A percentile compares a stretch with the other conserved stretches of the same genome.
phyloP scores from a whole-genome alignment of 1,140 invertebrate species.

The Pogonus chalceus region DNA sequence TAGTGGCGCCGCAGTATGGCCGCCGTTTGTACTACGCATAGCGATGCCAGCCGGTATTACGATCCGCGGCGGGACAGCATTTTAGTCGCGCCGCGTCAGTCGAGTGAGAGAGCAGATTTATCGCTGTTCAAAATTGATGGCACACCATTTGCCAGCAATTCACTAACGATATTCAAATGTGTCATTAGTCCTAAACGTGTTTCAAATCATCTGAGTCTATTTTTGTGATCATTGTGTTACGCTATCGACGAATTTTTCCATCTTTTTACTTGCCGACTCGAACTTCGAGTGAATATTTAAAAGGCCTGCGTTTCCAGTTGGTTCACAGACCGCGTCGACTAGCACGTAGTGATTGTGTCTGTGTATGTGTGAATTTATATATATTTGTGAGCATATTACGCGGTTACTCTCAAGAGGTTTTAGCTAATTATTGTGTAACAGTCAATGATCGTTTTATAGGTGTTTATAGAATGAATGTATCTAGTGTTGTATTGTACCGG shows the following conservation, averaged over 20 bases:
- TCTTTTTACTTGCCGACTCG: not conserved
- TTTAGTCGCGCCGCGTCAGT: not conserved
- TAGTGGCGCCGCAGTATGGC: not conserved
- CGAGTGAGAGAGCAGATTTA: not conserved
- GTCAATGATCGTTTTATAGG: not conserved
- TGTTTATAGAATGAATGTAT: not conserved
- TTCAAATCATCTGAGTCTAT: not conserved
- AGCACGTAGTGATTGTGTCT: not conserved
- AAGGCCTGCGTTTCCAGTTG: not conserved
- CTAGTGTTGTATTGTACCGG: not conserved
- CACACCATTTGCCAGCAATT: not conserved
- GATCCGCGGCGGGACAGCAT: not conserved
- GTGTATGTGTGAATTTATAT: not conserved
- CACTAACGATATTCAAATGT: not conserved
- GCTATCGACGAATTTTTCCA: not conserved
- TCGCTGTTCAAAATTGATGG: not conserved
- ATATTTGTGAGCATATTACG: not conserved
- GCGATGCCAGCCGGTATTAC: not conserved
- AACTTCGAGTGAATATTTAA: slow-evolving; percentile 1
- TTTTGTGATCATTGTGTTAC: not conserved
- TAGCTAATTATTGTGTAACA: not conserved
- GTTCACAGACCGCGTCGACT: not conserved
- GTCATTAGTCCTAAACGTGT: not conserved
- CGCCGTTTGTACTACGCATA: not conserved
- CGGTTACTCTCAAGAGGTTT: not conserved